A percentile compares a stretch with the other conserved stretches of the same genome.
Conservation (phyloP, 2,888 invertebrate genomes). For the Elysia crispata region DNA sequence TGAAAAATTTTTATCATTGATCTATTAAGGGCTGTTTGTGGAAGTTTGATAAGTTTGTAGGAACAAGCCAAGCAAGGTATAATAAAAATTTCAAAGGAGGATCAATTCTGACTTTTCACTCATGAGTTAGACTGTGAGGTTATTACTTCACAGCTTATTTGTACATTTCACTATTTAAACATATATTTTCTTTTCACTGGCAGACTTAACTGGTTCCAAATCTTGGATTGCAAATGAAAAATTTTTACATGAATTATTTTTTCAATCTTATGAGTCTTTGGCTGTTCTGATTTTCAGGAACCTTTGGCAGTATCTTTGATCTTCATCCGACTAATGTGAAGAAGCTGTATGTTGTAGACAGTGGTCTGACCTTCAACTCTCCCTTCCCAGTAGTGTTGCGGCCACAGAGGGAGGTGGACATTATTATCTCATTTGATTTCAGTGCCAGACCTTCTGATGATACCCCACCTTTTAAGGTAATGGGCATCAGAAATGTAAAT, state of each 20-base stretch:
- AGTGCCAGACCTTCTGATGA: slow-evolving; percentile 76
- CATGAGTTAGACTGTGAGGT: too few relatives aligned
- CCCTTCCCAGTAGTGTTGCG: slow-evolving; percentile 78
- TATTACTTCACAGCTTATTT: too few relatives aligned
- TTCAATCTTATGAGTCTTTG: background rate
- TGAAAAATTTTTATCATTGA: too few relatives aligned
- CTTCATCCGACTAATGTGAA: slow-evolving; percentile 76
- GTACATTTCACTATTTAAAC: too few relatives aligned
- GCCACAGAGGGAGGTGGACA: slow-evolving; percentile 77
- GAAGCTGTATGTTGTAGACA: slow-evolving; percentile 78
- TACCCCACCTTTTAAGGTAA: slow-evolving; percentile 76
- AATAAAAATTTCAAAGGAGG: too few relatives aligned
- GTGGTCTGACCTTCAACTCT: slow-evolving; percentile 79
- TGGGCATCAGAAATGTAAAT: too few relatives aligned
- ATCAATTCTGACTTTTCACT: too few relatives aligned
- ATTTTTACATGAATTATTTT: background rate
- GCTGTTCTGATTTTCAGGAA: slow-evolving; percentile 49
- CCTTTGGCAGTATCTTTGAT: slow-evolving; percentile 76
- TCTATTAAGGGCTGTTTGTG: too few relatives aligned
- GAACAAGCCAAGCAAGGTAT: too few relatives aligned
- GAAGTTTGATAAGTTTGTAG: too few relatives aligned
- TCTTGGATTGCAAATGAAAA: background rate
- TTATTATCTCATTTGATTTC: slow-evolving; percentile 78
- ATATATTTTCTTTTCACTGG: too few relatives aligned
- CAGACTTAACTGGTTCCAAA: too few relatives aligned